Percentiles rank a stretch among this genome's conserved stretches.
Conservation (phyloP, 2,888 invertebrate genomes). For the Zeuzera pyrina region DNA sequence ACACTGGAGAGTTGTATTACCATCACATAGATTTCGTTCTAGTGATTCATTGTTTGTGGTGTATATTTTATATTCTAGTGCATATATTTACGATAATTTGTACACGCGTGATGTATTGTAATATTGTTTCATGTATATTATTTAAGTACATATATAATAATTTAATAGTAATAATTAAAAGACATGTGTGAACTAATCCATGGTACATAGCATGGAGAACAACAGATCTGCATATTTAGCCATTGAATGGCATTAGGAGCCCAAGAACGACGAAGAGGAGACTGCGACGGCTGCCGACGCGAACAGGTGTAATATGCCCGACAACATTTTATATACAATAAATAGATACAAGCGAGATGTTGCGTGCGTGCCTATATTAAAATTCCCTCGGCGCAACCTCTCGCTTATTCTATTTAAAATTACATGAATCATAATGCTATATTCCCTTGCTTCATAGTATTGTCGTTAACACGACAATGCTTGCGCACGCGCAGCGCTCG, state of each 20-base stretch:
- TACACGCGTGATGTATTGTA: slow-evolving; percentile 62
- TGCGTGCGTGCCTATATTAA: slow-evolving; percentile 16
- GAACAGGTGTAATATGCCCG: slow-evolving; percentile 70
- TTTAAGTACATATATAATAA: slow-evolving; percentile 56
- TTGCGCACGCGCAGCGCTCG: slow-evolving; percentile 22
- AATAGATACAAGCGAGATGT: slow-evolving; percentile 39
- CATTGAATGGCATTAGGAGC: slow-evolving; percentile 42
- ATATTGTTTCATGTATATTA: slow-evolving; percentile 54
- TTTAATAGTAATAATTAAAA: slow-evolving; percentile 29
- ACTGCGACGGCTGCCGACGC: slow-evolving; percentile 26
- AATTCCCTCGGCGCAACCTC: slow-evolving; percentile 24
- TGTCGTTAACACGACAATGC: slow-evolving; percentile 32
- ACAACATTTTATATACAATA: slow-evolving; percentile 58
- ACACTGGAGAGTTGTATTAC: slow-evolving; percentile 50
- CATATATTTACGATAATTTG: slow-evolving; percentile 56
- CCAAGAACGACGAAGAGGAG: slow-evolving; percentile 29
- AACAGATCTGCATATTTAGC: slow-evolving; percentile 41
- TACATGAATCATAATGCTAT: slow-evolving; percentile 60
- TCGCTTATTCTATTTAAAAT: slow-evolving; percentile 40
- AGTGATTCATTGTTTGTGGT: slow-evolving; percentile 56
- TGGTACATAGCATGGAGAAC: slow-evolving; percentile 51
- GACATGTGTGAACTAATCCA: slow-evolving; percentile 32
- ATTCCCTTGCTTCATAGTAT: slow-evolving; percentile 66
- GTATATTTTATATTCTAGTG: slow-evolving; percentile 58
- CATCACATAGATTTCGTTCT: slow-evolving; percentile 48